phyloP scores from a whole-genome alignment of 2,113 vertebrate genomes.

The Sphaerodactylus townsendi region DNA sequence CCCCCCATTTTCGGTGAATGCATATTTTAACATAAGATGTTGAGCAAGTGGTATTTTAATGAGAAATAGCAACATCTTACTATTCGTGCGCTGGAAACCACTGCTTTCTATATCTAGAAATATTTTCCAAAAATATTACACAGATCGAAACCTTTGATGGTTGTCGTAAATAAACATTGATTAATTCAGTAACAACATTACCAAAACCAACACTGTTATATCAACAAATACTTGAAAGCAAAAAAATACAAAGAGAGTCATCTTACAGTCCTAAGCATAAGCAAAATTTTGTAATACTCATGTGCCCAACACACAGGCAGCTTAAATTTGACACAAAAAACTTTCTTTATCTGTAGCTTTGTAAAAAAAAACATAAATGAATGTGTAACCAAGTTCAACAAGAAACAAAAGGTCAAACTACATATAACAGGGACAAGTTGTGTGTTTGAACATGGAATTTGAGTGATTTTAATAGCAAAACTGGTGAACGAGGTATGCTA shows the following conservation, averaged over 20 bases:
- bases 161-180: constrained; percentile 43
- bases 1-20: constrained; percentile 8
- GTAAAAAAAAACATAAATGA: neutral
- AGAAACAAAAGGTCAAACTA: neutral
- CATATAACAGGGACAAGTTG: neutral
- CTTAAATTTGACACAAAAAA: neutral
- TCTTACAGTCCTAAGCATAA: constrained; percentile 31
- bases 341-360: neutral
- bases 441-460: neutral
- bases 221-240: constrained; percentile 52
- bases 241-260: constrained; percentile 2
- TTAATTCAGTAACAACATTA: constrained; percentile 21
- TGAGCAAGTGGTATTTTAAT: neutral
- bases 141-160: constrained; percentile 41
- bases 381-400: neutral
- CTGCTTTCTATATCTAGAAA: constrained; percentile 57
- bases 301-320: constrained; percentile 18
- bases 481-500: too few species aligned
- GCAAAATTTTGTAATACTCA: constrained; percentile 37
- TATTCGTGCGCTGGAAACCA: constrained; percentile 25
- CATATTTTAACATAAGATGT: constrained; percentile 19
- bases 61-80: constrained; percentile 61
- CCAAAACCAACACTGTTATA: constrained; percentile 13
- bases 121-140: constrained; percentile 59
- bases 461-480: neutral